Conservation (phyloP, 2,888 invertebrate genomes). For the Antheraea assamensis region DNA sequence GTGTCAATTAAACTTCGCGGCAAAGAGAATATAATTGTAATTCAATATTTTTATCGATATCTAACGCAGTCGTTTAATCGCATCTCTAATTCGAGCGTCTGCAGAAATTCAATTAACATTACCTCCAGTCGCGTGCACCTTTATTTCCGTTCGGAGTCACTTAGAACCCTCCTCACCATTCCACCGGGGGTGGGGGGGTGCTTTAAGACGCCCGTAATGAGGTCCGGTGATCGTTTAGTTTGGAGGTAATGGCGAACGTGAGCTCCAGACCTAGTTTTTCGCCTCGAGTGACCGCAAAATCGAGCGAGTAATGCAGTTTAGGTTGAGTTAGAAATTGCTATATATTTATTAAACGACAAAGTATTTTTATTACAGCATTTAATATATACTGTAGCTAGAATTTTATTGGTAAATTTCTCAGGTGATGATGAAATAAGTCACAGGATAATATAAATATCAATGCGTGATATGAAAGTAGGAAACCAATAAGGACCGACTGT, state of each 20-base stretch:
- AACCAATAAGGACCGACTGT: background rate
- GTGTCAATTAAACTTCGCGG: background rate
- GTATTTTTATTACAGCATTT: background rate
- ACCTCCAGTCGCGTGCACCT: constrained; percentile 83
- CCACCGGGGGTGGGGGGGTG: constrained; percentile 28
- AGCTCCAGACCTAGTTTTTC: constrained; percentile 52
- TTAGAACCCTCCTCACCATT: constrained; percentile 52
- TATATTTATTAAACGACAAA: background rate
- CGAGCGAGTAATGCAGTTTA: constrained; percentile 20
- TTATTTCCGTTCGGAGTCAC: constrained; percentile 83
- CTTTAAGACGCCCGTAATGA: constrained; percentile 76
- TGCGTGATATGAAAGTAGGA: background rate
- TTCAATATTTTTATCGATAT: constrained; percentile 27
- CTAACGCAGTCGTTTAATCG: constrained; percentile 34
- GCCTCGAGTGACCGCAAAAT: constrained; percentile 39
- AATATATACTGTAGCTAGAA: background rate
- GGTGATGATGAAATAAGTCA: background rate
- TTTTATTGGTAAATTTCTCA: background rate
- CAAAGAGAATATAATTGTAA: background rate
- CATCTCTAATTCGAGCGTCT: constrained; percentile 67
- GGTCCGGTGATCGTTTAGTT: constrained; percentile 80
- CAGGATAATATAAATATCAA: background rate
- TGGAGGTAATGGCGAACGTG: constrained; percentile 79
- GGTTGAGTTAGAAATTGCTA: background rate
- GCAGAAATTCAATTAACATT: constrained; percentile 83